These are phyloP conservation scores for Tetanocera ferruginea DNA, from an alignment of 2,888 invertebrate species.

Conservation along the genomic window DNA sequence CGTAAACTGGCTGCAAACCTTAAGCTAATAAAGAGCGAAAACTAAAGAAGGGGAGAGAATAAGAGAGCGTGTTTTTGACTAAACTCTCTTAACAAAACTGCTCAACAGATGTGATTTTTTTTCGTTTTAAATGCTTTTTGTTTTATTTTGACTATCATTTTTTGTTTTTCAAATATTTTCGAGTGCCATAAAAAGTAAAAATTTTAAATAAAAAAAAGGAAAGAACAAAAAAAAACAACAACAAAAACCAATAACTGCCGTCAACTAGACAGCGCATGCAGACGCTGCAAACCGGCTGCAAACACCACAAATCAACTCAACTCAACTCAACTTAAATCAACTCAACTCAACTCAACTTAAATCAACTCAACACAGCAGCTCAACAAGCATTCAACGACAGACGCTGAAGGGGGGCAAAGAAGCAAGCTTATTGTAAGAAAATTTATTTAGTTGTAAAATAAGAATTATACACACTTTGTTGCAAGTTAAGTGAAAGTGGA, in stretches of 20 bases:
- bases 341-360: neutral
- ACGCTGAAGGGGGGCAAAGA: no score
- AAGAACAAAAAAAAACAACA: constrained; percentile 2
- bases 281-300: neutral
- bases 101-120: constrained; percentile 43
- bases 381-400: neutral
- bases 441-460: no score
- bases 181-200: constrained; percentile 43
- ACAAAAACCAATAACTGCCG: constrained; percentile 16
- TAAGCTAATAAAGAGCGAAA: constrained; percentile 43
- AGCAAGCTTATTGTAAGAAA: no score
- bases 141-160: constrained; percentile 19
- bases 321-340: constrained; percentile 3
- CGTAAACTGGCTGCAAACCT: constrained; percentile 48
- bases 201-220: constrained; percentile 9
- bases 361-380: neutral
- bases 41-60: neutral
- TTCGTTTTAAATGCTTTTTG: constrained; percentile 11
- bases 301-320: constrained; percentile 1
- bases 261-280: constrained; percentile 8
- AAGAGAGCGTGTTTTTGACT: neutral
- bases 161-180: constrained; percentile 29
- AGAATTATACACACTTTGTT: no score
- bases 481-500: no score
- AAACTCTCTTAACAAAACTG: constrained; percentile 29